Conservation (phyloP, 2,888 invertebrate genomes). For the Cheilosia pagana region DNA sequence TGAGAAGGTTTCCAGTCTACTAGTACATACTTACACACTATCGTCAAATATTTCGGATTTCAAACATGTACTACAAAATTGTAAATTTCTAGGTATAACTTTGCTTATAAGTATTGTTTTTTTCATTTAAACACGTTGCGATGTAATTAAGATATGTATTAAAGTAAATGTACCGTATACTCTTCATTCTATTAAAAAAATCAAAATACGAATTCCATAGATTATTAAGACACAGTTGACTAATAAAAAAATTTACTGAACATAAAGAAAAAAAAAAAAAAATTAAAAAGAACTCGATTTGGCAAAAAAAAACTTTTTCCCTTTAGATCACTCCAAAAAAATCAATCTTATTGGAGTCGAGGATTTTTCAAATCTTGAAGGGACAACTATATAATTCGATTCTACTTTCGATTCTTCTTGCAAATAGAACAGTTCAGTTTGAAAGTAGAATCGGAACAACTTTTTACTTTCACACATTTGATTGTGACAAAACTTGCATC, state of each 20-base stretch:
- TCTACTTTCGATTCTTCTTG: too few relatives aligned
- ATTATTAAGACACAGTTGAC: conserved; percentile 58
- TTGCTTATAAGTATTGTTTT: conserved; percentile 55
- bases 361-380: too few relatives aligned
- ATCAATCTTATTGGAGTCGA: too few relatives aligned
- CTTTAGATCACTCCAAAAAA: too few relatives aligned
- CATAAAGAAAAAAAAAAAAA: neutral
- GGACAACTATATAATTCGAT: too few relatives aligned
- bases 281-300: too few relatives aligned
- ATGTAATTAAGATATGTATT: conserved; percentile 52
- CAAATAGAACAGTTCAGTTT: too few relatives aligned
- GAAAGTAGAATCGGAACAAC: too few relatives aligned
- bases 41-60: conserved; percentile 54
- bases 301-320: too few relatives aligned
- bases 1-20: conserved; percentile 58
- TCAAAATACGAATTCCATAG: conserved; percentile 65
- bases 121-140: conserved; percentile 25
- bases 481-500: too few relatives aligned
- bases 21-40: conserved; percentile 22
- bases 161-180: conserved; percentile 48
- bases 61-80: conserved; percentile 58
- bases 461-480: too few relatives aligned
- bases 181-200: conserved; percentile 44
- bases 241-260: conserved; percentile 61
- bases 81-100: conserved; percentile 64